These are phyloP conservation scores for Diprion similis DNA, from an alignment of 1,140 invertebrate genomes.

Conservation along the genomic window DNA sequence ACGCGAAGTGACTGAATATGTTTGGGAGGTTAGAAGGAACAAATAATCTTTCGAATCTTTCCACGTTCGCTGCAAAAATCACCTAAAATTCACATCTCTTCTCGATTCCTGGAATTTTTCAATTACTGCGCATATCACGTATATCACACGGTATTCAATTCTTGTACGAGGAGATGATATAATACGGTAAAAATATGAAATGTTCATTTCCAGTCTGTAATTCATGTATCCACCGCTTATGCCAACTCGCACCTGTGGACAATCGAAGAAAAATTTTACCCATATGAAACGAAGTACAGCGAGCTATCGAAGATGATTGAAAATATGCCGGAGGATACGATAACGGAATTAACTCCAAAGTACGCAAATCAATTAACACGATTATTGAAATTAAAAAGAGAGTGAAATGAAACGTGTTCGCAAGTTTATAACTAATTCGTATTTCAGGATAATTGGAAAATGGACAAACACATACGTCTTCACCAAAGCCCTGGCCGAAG, in stretches of 20 bases:
- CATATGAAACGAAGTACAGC: slow-evolving; percentile 68
- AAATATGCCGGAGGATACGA: slow-evolving; percentile 62
- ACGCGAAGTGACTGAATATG: too few relatives aligned
- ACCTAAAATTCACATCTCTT: too few relatives aligned
- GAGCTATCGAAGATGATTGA: slow-evolving; percentile 64
- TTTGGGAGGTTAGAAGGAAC: too few relatives aligned
- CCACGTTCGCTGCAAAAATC: too few relatives aligned
- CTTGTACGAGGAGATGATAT: too few relatives aligned
- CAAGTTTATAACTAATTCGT: neutral
- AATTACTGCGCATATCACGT: too few relatives aligned
- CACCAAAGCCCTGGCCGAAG: slow-evolving; percentile 77
- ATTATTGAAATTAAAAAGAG: neutral
- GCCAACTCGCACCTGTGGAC: slow-evolving; percentile 67
- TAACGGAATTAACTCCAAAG: slow-evolving; percentile 63
- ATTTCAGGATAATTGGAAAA: slow-evolving; percentile 65
- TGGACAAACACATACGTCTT: slow-evolving; percentile 80
- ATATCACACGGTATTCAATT: too few relatives aligned
- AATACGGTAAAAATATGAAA: too few relatives aligned
- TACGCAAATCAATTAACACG: slow-evolving; percentile 47
- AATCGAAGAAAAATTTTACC: slow-evolving; percentile 74
- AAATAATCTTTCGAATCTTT: too few relatives aligned
- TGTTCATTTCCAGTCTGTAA: slow-evolving; percentile 59
- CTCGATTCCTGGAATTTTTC: too few relatives aligned
- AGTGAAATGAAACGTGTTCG: neutral
- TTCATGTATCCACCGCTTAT: slow-evolving; percentile 77